Base-by-base conservation (phyloP, 2,888 invertebrate genomes). In the Hybos culiciformis region DNA sequence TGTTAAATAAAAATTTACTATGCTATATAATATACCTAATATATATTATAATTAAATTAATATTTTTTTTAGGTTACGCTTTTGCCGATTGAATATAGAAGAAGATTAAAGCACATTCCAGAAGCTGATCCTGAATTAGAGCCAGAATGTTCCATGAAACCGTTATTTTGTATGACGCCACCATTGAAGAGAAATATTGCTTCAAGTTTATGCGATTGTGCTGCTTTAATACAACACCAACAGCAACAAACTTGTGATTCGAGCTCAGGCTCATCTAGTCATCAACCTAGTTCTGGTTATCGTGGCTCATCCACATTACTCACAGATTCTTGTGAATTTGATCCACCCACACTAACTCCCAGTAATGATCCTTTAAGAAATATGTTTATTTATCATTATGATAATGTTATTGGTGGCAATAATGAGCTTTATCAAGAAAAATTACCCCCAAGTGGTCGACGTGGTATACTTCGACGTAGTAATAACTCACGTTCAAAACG, bases 261-360 rank as follows among this genome's bases (percentile, higher is more conserved):
- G 51, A 59, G 61, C n/a, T 59, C 59, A 45, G 58, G 59, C 15
- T 60, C 58, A 44, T 60, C 61, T 18, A 85, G 85, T 32, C 85
- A 84, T 57, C 86, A 84, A 7, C 84, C 86, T 7, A 86, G 86
- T 38, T 86, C 86, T 12, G 88, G 88, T 3, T 88, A 85, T 57
- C 72, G 88, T 49, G 87, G 88, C 29, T 87, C 87, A 0, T 87
- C 87, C 0, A 86, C 86, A 2, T 78, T 86, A 65, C 66, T 84
- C 8, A 77, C 82, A 6, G 84, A 84, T 53, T 84, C 84, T 3
- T n/a, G n/a, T n/a, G 67, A 66, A 45, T 50, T 60, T 42, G 65
- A 66, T 20, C 55, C 54, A 41, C 51, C 50, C 6, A 49, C 43
- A 17, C 46, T 50, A 19, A 45, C 49, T 31, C 39, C 49, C n/a